phyloP scores from a whole-genome alignment of 2,113 vertebrate genomes.

The Hydropotes inermis region DNA sequence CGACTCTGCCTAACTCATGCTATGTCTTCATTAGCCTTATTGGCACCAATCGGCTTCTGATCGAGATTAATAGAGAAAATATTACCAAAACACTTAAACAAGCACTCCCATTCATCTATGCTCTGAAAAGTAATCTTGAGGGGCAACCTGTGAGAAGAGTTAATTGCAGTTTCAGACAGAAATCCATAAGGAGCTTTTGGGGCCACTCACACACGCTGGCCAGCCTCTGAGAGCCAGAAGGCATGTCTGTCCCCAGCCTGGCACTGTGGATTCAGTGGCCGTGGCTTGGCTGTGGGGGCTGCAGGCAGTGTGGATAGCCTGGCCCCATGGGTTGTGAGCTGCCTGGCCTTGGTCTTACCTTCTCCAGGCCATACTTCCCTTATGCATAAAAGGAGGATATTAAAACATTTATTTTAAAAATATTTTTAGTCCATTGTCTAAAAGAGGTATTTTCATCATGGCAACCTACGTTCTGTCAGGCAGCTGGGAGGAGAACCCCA shows the following conservation, averaged over 20 bases:
- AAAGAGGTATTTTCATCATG: not conserved
- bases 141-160: conserved; percentile 72
- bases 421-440: not conserved
- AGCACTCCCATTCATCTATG: conserved; percentile 74
- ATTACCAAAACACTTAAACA: conserved; percentile 74
- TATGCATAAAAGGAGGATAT: not conserved
- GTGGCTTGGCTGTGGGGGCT: fast-evolving
- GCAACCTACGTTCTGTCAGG: not conserved
- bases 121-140: conserved; percentile 75
- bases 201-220: not conserved
- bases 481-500: not conserved
- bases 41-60: conserved; percentile 64
- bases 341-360: not conserved
- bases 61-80: conserved; percentile 81
- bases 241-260: not conserved
- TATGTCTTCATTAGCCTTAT: conserved; percentile 69
- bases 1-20: not conserved
- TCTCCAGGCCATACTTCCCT: not conserved
- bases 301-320: fast-evolving
- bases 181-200: conserved; percentile 69
- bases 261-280: not conserved
- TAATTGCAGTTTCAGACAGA: conserved; percentile 66
- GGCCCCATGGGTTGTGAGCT: not conserved
- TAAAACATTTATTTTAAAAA: not conserved
- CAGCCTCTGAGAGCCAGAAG: not conserved